Conservation (phyloP, 2,888 invertebrate genomes). For the Acleris sparsana region DNA sequence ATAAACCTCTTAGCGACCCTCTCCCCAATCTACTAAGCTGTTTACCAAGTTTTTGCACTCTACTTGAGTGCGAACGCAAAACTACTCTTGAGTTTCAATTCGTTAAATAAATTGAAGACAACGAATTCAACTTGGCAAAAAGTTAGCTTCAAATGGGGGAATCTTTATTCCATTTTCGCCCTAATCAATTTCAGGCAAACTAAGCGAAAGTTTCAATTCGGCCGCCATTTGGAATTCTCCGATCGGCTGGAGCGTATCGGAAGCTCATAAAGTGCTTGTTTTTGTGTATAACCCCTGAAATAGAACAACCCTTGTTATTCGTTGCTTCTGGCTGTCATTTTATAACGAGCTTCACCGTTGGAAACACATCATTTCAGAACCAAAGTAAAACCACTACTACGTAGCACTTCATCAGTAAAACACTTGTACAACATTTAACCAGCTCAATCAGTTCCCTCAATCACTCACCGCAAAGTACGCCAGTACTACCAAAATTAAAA, state of each 20-base stretch:
- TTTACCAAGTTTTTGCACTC: conserved; percentile 33
- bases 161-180: conserved; percentile 55
- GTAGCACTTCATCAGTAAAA: not conserved
- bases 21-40: conserved; percentile 24
- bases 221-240: conserved; percentile 55
- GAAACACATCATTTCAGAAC: not conserved
- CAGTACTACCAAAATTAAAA: conserved; percentile 14
- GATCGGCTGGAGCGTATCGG: conserved; percentile 43
- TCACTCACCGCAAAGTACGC: conserved; percentile 5
- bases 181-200: conserved; percentile 66
- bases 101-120: conserved; percentile 37
- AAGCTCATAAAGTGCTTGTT: conserved; percentile 45
- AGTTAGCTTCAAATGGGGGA: conserved; percentile 42
- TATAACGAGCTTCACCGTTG: not conserved
- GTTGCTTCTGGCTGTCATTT: conserved; percentile 1
- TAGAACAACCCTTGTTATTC: conserved; percentile 18
- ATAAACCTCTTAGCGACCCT: conserved; percentile 20
- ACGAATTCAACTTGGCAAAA: conserved; percentile 38
- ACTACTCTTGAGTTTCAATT: conserved; percentile 25
- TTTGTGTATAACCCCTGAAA: conserved; percentile 39
- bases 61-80: conserved; percentile 20
- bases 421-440: not conserved
- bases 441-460: conserved; percentile 16
- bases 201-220: conserved; percentile 69
- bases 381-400: not conserved